phyloP scores from a whole-genome alignment of 2,113 vertebrate species.

The Xiphorhynchus elegans region DNA sequence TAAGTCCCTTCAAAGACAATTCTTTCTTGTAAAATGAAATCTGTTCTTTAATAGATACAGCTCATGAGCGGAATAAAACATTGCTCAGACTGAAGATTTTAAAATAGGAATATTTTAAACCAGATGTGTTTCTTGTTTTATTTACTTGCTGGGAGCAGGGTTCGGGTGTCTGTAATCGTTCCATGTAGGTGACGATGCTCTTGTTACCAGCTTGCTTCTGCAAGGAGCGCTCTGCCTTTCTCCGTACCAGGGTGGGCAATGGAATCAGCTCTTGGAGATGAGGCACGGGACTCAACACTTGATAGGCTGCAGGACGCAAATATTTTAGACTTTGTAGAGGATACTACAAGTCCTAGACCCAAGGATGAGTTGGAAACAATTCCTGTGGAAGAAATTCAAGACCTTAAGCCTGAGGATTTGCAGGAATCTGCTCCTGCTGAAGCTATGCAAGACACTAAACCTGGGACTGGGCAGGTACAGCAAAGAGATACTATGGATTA shows the following conservation, averaged over 20 bases:
- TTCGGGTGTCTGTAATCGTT: slow-evolving; percentile 46
- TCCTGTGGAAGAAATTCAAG: neutral
- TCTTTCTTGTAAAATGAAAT: neutral
- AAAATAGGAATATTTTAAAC: neutral
- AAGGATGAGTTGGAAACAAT: neutral
- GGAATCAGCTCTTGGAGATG: neutral
- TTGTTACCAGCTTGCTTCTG: neutral
- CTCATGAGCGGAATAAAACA: neutral
- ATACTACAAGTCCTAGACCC: neutral
- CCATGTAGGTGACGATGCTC: neutral
- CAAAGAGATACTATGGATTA: neutral
- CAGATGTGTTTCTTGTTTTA: neutral
- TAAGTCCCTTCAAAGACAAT: neutral
- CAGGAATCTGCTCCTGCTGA: neutral
- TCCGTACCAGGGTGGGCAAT: neutral
- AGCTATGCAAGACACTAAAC: neutral
- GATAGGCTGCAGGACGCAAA: neutral
- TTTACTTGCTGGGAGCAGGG: neutral
- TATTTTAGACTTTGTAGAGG: neutral
- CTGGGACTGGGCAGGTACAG: slow-evolving; percentile 26
- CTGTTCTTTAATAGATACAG: neutral
- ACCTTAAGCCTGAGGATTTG: neutral
- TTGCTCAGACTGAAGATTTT: neutral
- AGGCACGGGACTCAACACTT: accelerated
- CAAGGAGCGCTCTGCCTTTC: neutral